These are phyloP conservation scores for Tinea semifulvella DNA, from an alignment of 2,888 invertebrate genomes.

Conservation along the genomic window DNA sequence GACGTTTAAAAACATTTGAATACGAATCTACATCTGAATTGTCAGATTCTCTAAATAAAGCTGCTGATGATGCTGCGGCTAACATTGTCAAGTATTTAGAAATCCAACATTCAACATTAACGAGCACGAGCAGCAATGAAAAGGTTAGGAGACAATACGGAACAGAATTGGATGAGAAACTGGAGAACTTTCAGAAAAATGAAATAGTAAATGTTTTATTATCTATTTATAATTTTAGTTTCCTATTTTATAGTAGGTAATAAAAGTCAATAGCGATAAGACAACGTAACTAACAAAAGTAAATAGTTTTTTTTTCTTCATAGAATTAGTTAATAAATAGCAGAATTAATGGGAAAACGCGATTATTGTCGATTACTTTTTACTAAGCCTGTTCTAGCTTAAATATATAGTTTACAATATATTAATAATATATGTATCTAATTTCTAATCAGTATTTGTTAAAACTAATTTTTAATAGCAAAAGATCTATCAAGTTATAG, in stretches of 20 bases:
- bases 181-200: constrained; percentile 35
- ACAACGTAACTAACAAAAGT: too few species aligned
- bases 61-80: constrained; percentile 28
- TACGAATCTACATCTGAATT: constrained; percentile 23
- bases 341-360: too few species aligned
- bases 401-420: background rate
- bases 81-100: constrained; percentile 36
- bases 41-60: constrained; percentile 28
- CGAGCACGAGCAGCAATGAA: constrained; percentile 15
- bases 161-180: constrained; percentile 41
- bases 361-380: too few species aligned
- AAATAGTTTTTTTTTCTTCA: too few species aligned
- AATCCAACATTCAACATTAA: constrained; percentile 25
- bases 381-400: too few species aligned
- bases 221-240: background rate
- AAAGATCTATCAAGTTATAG: too few species aligned
- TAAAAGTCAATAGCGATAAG: too few species aligned
- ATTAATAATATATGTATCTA: too few species aligned
- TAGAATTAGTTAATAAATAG: too few species aligned
- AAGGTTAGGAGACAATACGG: constrained; percentile 21
- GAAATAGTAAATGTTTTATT: constrained; percentile 33
- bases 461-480: too few species aligned
- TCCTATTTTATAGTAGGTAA: background rate
- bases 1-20: constrained; percentile 19
- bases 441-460: too few species aligned